Evolutionary conservation across 2,797 vertebrate genomes (phyloP).

Genomic region (Pempheris klunzingeri): DNA sequence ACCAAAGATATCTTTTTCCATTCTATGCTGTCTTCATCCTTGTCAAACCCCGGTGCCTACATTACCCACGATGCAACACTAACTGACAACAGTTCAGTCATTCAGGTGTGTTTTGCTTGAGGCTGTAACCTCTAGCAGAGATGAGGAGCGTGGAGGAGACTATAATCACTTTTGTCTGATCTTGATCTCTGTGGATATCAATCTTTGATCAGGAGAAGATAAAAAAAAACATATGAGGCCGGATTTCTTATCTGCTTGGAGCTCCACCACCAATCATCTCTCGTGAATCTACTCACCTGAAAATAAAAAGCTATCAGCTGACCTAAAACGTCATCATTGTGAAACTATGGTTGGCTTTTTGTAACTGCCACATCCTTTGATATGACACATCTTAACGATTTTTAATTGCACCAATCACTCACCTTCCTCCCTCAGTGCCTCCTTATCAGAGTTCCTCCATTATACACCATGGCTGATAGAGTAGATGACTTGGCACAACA

Average conservation of each 20-base stretch:
- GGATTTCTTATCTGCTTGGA: not conserved
- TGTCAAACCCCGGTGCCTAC: not conserved
- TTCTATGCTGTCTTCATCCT: not conserved
- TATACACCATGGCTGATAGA: conserved; percentile 12
- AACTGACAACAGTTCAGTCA: not conserved
- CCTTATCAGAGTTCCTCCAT: conserved; percentile 24
- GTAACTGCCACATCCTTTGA: not conserved
- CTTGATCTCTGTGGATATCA: conserved; percentile 6
- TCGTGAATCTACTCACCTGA: not conserved
- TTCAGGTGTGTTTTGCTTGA: not conserved
- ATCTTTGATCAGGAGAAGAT: not conserved
- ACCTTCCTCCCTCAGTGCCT: not conserved
- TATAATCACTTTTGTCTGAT: not conserved
- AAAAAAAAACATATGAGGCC: not conserved
- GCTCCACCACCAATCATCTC: not conserved
- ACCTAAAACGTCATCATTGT: not conserved
- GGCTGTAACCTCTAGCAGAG: not conserved
- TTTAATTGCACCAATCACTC: not conserved
- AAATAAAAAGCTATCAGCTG: not conserved
- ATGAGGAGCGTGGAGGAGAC: not conserved
- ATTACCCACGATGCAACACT: not conserved
- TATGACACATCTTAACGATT: not conserved
- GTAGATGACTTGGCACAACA: conserved; percentile 29
- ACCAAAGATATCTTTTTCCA: not conserved
- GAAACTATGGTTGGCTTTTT: not conserved